phyloP scores from a whole-genome alignment of 2,797 vertebrate species.

The Chrysocyon brachyurus region DNA sequence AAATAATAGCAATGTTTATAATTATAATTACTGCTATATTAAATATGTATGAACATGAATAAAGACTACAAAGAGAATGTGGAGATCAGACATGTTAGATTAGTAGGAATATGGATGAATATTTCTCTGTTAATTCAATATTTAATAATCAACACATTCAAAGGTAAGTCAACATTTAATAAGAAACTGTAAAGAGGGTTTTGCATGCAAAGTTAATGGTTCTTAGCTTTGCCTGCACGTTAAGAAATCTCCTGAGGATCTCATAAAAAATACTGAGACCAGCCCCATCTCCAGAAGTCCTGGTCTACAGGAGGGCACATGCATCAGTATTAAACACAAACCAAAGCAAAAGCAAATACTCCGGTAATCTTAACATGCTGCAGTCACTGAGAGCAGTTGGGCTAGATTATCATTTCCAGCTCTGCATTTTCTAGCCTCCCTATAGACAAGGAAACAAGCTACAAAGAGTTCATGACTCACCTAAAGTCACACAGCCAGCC shows the following conservation, averaged over 20 bases:
- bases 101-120: neutral
- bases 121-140: neutral
- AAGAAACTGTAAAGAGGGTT: neutral
- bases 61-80: neutral
- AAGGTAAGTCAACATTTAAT: neutral
- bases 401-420: too few species aligned
- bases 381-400: neutral
- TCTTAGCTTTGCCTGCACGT: neutral
- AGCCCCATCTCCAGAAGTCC: neutral
- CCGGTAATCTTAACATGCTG: fast-evolving
- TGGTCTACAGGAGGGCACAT: neutral
- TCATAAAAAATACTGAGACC: neutral
- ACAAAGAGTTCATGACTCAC: neutral
- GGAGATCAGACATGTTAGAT: neutral
- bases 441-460: neutral
- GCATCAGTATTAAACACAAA: neutral
- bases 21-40: neutral
- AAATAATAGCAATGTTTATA: neutral
- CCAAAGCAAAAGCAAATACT: neutral
- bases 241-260: neutral
- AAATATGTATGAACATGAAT: neutral
- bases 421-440: neutral
- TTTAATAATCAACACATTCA: conserved; percentile 22
- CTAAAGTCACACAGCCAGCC: neutral
- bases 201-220: neutral